phyloP scores from a whole-genome alignment of 2,888 invertebrate species.

The Leptogaster cylindrica region DNA sequence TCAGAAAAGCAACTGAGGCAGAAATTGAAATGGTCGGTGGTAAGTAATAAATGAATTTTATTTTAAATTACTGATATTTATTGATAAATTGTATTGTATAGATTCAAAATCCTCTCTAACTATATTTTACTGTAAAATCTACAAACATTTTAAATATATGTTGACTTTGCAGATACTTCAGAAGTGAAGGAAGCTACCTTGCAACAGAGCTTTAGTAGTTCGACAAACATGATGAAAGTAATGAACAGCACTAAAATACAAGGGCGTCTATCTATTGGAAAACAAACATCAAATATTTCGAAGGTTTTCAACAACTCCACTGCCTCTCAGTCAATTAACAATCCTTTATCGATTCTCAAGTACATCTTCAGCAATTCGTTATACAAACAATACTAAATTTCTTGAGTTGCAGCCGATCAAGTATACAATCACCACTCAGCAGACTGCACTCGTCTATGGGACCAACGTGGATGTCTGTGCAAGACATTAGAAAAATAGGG shows the following conservation, averaged over 20 bases:
- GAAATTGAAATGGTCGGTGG: conserved; percentile 72
- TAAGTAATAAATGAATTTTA: conserved; percentile 51
- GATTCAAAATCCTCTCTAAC: too few species aligned
- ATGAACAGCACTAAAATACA: too few species aligned
- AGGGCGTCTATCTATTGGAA: too few species aligned
- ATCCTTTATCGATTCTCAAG: background rate
- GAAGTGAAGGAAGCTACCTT: too few species aligned
- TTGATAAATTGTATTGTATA: too few species aligned
- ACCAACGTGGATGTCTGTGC: conserved; percentile 56
- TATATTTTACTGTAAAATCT: too few species aligned
- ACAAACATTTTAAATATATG: too few species aligned
- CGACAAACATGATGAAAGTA: too few species aligned
- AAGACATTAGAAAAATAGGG: conserved; percentile 62
- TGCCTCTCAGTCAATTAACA: conserved; percentile 51
- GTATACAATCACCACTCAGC: conserved; percentile 56
- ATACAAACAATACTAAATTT: background rate
- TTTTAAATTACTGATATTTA: background rate
- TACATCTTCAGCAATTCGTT: background rate
- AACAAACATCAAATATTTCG: too few species aligned
- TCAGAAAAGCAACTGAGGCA: conserved; percentile 76
- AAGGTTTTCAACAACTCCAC: conserved; percentile 50
- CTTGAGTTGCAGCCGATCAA: conserved; percentile 53
- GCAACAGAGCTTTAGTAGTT: too few species aligned
- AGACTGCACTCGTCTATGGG: conserved; percentile 58
- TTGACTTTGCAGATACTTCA: too few species aligned